Evolutionary conservation across 2,797 vertebrate species (phyloP), one percentile per base, ranked within the genome.

Genomic region (Denticeps clupeoides): DNA sequence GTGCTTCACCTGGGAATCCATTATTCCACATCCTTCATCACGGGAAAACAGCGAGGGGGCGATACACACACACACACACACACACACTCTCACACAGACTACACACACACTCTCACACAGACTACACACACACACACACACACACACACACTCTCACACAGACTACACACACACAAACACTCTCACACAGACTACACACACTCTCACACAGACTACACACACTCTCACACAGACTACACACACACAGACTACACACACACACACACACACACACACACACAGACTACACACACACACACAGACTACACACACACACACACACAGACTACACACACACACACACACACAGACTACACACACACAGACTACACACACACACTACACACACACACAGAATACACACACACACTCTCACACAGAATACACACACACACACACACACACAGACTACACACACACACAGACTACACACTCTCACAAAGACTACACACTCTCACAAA

Each of bases 21-120:
- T n/a, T n/a, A n/a, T n/a, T n/a, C n/a, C n/a, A n/a, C n/a, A n/a
- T n/a, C n/a, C n/a, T n/a, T n/a, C n/a, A n/a, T n/a, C n/a, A 53
- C 51, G 9, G 38, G 45, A 54, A 69, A 62, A 63, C 53, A 24
- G 55, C 42, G 16, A 16, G 11, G 41, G 31, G 33, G 38, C 29
- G 27, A 16, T 26, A n/a, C 7, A 11, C 52, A 49, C 60, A 55
- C 62, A 56, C 65, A 58, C 26, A 27, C 24, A 4, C 24, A 26
- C 24, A 26, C 24, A 7, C 11, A 7, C 26, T 2, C 11, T 7
- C 26, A 27, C 11, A 7, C 26, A 27, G n/a, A n/a, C n/a, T 11
- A 7, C 26, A 27, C 11, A 11, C 7, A 6, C 3, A 11, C 26
- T 27, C 3, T 7, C 26, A 27, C 26, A 7, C 26, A 27, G 3